Evolutionary conservation across 2,888 invertebrate species (phyloP), one percentile per base, ranked within the genome.

Genomic region (Carterocephalus palaemon): DNA sequence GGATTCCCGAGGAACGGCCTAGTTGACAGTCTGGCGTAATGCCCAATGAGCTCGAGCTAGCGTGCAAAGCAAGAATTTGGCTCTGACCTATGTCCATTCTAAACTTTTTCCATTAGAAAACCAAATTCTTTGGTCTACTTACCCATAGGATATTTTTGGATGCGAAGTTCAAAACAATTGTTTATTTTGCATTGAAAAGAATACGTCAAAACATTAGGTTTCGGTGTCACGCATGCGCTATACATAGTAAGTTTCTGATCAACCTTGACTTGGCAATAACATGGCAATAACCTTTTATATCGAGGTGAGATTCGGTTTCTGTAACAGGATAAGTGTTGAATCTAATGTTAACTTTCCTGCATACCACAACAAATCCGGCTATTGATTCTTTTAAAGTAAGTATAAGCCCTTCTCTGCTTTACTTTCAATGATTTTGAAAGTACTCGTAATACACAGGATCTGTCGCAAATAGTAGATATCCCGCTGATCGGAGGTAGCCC

Each of bases 191-290:
- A 60, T 52, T 48, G 46, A 31, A 40, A 46, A 57, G 57, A 55
- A 62, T 63, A 52, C 53, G 57, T 65, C 61, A 66, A 64, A 61
- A 56, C 61, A 59, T 69, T 63, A 60, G 62, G 63, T 68, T 70
- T 68, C 51, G 57, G 59, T 73, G 71, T 60, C 67, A 56, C 42
- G 51, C 43, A 56, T 59, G 62, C 53, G 62, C 45, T 46, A 28
- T 53, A 65, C 70, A 70, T 75, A 71, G 62, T 67, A 72, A 73
- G 38, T 47, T 33, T 47, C 37, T 48, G 53, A 58, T 63, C 64
- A 65, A 55, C 74, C 69, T 74, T 75, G 67, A 67, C 66, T 71
- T 53, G 53, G 28, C 56, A 60, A 52, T 60, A 56, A 67, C 66
- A 70, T 53, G 53, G 28, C 56, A 60, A 52, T 60, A 56, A 61